These are phyloP conservation scores for Macrosiphum euphorbiae DNA, from an alignment of 2,888 invertebrate species.

Conservation along the genomic window DNA sequence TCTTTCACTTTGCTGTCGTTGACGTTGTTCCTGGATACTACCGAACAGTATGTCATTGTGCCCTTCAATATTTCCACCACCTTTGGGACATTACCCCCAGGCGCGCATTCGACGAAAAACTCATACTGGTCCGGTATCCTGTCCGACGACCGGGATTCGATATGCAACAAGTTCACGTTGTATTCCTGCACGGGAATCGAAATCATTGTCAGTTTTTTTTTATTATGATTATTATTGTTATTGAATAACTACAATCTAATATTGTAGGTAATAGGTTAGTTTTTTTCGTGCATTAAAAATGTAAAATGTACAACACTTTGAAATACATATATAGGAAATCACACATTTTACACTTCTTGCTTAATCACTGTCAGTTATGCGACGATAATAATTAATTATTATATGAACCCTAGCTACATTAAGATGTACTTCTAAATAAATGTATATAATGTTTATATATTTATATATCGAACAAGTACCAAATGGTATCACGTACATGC, in stretches of 20 bases:
- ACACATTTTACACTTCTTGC: not conserved
- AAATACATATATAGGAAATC: not conserved
- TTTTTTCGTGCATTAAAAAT: not conserved
- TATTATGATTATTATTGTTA: not conserved
- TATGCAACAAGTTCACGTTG: slow-evolving; percentile 87
- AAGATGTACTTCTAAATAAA: not conserved
- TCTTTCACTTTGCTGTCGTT: slow-evolving; percentile 26
- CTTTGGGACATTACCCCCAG: slow-evolving; percentile 80
- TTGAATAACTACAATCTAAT: not conserved
- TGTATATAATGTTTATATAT: not conserved
- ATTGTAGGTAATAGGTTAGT: not conserved
- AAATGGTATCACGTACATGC: not conserved
- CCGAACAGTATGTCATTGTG: slow-evolving; percentile 83
- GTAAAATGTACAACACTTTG: not conserved
- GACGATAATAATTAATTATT: not conserved
- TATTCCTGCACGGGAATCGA: slow-evolving; percentile 69
- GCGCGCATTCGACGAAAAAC: slow-evolving; percentile 94
- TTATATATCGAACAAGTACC: not conserved
- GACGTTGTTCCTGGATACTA: slow-evolving; percentile 89
- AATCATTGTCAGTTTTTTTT: not conserved
- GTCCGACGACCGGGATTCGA: slow-evolving; percentile 92
- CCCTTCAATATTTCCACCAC: slow-evolving; percentile 82
- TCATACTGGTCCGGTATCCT: slow-evolving; percentile 84
- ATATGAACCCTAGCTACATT: not conserved
- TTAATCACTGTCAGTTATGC: not conserved